phyloP scores from a whole-genome alignment of 2,888 invertebrate species.

The Leistus spinibarbis region DNA sequence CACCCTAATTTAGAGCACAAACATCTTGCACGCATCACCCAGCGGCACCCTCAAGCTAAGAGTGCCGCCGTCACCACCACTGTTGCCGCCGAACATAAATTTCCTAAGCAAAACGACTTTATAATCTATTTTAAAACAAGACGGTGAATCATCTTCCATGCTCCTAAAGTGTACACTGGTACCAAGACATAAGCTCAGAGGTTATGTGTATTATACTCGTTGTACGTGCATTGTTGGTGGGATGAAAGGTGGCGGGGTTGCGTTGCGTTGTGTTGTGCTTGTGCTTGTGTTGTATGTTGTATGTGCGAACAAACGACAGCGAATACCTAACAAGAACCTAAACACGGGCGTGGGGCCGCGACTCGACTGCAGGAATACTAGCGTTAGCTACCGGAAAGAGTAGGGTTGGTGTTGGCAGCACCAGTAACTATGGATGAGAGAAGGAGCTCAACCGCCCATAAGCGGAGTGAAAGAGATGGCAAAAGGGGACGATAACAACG shows the following conservation, averaged over 20 bases:
- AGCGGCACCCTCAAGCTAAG: slow-evolving; percentile 4
- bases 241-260: not conserved
- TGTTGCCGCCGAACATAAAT: slow-evolving; percentile 15
- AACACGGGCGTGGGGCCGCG: slow-evolving; percentile 1
- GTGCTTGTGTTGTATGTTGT: not conserved
- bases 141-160: slow-evolving; percentile 25
- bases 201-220: slow-evolving; percentile 26
- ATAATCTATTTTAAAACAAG: slow-evolving; percentile 36
- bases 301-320: not conserved
- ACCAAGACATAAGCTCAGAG: slow-evolving; percentile 24
- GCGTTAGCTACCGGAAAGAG: slow-evolving; percentile 25
- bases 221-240: not conserved
- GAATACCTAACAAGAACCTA: slow-evolving; percentile 19
- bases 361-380: not conserved
- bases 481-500: slow-evolving; percentile 41
- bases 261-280: not conserved
- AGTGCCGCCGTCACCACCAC: not conserved
- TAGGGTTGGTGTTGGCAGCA: not conserved
- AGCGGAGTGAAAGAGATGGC: slow-evolving; percentile 27
- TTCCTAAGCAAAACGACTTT: slow-evolving; percentile 33
- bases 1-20: slow-evolving; percentile 34
- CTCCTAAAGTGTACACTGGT: slow-evolving; percentile 21
- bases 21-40: slow-evolving; percentile 19
- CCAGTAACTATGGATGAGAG: not conserved
- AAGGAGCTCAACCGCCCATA: slow-evolving; percentile 18